Evolutionary conservation across 2,888 invertebrate genomes (phyloP), one percentile per base, ranked within the genome.

Genomic region (Loripinus fragilis): DNA sequence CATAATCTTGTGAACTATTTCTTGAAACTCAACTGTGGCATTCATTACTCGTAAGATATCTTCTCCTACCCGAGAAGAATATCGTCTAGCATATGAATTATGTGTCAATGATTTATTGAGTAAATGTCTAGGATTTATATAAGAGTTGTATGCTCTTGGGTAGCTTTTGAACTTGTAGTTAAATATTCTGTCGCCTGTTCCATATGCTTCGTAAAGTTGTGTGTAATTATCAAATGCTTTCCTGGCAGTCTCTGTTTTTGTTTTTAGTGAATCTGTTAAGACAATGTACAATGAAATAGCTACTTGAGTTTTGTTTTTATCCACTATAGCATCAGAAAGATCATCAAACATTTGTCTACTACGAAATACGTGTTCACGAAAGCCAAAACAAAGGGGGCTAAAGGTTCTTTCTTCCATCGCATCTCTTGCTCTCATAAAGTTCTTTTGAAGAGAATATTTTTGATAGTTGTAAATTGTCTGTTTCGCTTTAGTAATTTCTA

Each of bases 361-460:
- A 23, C 78, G 72, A 33, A 83, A 80, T 10, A 81, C 78, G 65
- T 85, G 86, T 42, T 86, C 86, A 20, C 84, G 85, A 69, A 85
- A 84, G 3, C 74, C 87, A 17, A 81, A 72, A 15, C 81, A 82
- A 12, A 87, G 80, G 2, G 82, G 76, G 35, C 80, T 80, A n/a
- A 87, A 81, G 5, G 87, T 85, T n/a, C 88, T 66, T 69, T 89
- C 89, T 23, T 87, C 87, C 88, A 89, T 88, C 20, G 89, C 88
- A 23, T 85, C 85, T 7, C 86, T 71, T 0, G 82, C 87, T 1
- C 89, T 80, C 69, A 88, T 64, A 50, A 88, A 88, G 66, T 88
- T 88, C 75, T 89, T 89, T 66, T 82, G 80, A 3, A 87, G 76
- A 10, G 81, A 79, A 68, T 84, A 88, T 38, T 77, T 42, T 69